These are phyloP conservation scores for Caerostris darwini DNA, from an alignment of 1,140 invertebrate genomes.

Conservation along the genomic window DNA sequence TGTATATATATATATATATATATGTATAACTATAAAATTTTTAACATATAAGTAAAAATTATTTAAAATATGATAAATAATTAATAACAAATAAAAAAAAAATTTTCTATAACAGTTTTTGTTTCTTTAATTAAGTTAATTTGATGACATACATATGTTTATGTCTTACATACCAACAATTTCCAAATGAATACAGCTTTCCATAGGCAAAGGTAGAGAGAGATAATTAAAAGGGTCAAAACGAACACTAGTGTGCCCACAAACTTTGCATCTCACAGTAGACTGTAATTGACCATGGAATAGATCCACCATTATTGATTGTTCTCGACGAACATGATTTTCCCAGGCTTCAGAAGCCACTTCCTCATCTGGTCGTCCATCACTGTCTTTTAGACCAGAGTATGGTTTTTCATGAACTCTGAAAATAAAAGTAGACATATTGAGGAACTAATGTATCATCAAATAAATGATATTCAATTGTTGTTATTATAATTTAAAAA, in stretches of 20 bases:
- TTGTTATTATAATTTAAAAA: constrained; percentile 50
- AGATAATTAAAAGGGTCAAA: constrained; percentile 95
- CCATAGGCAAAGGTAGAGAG: constrained; percentile 92
- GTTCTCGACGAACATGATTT: constrained; percentile 89
- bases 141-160: too few relatives aligned
- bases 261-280: constrained; percentile 89
- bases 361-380: constrained; percentile 88
- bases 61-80: too few relatives aligned
- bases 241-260: constrained; percentile 90
- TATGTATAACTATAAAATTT: too few relatives aligned
- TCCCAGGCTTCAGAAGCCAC: constrained; percentile 92
- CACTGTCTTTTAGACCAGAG: constrained; percentile 89
- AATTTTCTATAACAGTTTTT: too few relatives aligned
- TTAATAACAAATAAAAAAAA: too few relatives aligned
- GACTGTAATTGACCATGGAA: constrained; percentile 96
- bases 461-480: too few relatives aligned
- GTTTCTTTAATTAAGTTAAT: too few relatives aligned
- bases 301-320: constrained; percentile 93
- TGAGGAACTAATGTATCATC: too few relatives aligned
- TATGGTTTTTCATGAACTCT: constrained; percentile 86
- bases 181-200: constrained; percentile 88
- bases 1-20: too few relatives aligned
- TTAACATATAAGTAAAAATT: too few relatives aligned
- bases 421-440: not conserved
- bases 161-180: constrained; percentile 85